Conservation (phyloP, 2,888 invertebrate species). For the Acleris holmiana region DNA sequence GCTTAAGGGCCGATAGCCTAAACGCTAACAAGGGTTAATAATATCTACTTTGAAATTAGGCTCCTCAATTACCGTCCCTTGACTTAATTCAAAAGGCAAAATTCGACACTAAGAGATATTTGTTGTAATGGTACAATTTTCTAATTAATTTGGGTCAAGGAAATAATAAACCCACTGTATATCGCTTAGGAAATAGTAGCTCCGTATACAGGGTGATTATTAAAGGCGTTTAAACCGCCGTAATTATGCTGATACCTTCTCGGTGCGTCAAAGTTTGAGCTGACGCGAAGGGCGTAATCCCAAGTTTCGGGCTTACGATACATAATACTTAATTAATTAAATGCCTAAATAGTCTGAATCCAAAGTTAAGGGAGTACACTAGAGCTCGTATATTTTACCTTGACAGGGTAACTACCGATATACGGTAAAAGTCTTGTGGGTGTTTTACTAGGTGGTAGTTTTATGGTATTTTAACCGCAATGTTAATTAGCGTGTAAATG, state of each 20-base stretch:
- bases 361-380: neutral
- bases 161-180: conserved; percentile 21
- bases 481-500: too few species aligned
- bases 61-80: conserved; percentile 1
- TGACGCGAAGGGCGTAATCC: conserved; percentile 10
- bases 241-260: conserved; percentile 28
- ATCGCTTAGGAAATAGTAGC: conserved; percentile 28
- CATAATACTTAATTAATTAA: conserved; percentile 30
- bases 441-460: too few species aligned
- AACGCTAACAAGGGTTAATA: conserved; percentile 22
- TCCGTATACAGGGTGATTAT: conserved; percentile 19
- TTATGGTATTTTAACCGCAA: too few species aligned
- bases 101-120: conserved; percentile 8
- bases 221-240: conserved; percentile 19
- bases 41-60: conserved; percentile 21
- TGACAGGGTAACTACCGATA: neutral
- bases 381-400: neutral
- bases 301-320: conserved; percentile 12
- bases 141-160: conserved; percentile 21
- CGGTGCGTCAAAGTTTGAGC: conserved; percentile 24
- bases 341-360: conserved; percentile 10
- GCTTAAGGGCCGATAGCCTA: conserved; percentile 18
- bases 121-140: conserved; percentile 13
- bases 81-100: conserved; percentile 3
- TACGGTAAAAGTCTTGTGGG: too few species aligned